Conservation (phyloP, 2,797 vertebrate species). For the Pangasius mekongensis region DNA sequence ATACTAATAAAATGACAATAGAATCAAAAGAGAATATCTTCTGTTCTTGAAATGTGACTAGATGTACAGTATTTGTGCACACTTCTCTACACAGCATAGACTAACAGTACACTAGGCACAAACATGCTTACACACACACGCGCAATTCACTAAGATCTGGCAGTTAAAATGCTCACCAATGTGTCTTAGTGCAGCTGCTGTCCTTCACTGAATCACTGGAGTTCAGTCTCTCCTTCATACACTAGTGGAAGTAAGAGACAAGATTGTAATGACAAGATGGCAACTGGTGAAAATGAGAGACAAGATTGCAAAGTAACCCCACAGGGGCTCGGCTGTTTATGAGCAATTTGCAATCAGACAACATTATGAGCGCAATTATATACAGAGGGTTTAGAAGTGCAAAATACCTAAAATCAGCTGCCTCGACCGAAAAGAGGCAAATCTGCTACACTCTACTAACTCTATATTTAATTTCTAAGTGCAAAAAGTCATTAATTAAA, state of each 20-base stretch:
- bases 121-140: too few species aligned
- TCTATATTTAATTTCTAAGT: constrained; percentile 38
- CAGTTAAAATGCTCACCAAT: constrained; percentile 51
- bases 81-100: background rate
- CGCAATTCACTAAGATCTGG: background rate
- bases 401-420: constrained; percentile 49
- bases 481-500: constrained; percentile 19
- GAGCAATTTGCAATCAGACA: constrained; percentile 54
- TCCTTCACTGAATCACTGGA: constrained; percentile 32
- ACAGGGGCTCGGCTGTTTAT: constrained; percentile 53
- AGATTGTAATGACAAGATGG: constrained; percentile 49
- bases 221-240: constrained; percentile 46
- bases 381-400: constrained; percentile 42
- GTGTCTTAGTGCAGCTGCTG: constrained; percentile 30
- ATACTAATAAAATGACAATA: background rate
- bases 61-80: background rate
- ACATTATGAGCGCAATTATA: constrained; percentile 57
- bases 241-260: constrained; percentile 52
- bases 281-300: constrained; percentile 53
- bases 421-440: background rate
- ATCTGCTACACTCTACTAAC: constrained; percentile 36
- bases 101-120: background rate
- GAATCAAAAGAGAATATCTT: background rate
- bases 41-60: background rate
- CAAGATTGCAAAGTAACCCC: constrained; percentile 50